Evolutionary conservation across 2,113 vertebrate species (phyloP).

Genomic region (Pteronura brasiliensis): DNA sequence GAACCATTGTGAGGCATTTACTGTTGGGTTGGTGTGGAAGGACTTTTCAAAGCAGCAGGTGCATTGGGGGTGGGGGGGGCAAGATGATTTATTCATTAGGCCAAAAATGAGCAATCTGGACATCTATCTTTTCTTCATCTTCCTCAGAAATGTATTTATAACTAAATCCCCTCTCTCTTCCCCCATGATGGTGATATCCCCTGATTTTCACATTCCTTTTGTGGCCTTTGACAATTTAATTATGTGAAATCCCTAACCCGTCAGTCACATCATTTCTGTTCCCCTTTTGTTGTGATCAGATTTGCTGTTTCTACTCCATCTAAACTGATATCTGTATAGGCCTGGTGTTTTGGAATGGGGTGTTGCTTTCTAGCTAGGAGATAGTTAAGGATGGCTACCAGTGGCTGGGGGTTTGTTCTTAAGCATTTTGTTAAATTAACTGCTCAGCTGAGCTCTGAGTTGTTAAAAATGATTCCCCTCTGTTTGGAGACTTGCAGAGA

Average conservation of each 20-base stretch:
- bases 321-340: constrained; percentile 51
- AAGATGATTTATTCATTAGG: constrained; percentile 95
- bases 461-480: constrained; percentile 71
- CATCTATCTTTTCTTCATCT: constrained; percentile 81
- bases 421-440: constrained; percentile 75
- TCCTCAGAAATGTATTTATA: constrained; percentile 79
- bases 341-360: constrained; percentile 66
- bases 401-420: constrained; percentile 4
- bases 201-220: constrained; percentile 69
- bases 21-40: constrained; percentile 86
- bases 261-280: constrained; percentile 57
- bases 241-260: constrained; percentile 37
- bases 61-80: constrained; percentile 76
- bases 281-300: constrained; percentile 72
- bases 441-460: constrained; percentile 76
- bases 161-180: constrained; percentile 66
- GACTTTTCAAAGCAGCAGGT: constrained; percentile 88
- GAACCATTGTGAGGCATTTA: constrained; percentile 85
- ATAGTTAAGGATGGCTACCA: constrained; percentile 20
- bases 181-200: constrained; percentile 58
- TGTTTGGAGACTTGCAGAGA: constrained; percentile 75
- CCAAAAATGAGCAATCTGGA: constrained; percentile 86
- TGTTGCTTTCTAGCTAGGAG: constrained; percentile 35
- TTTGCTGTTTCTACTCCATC: constrained; percentile 54
- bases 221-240: constrained; percentile 79